phyloP scores from a whole-genome alignment of 2,888 invertebrate species.

The Noctuana brunneofusca region DNA sequence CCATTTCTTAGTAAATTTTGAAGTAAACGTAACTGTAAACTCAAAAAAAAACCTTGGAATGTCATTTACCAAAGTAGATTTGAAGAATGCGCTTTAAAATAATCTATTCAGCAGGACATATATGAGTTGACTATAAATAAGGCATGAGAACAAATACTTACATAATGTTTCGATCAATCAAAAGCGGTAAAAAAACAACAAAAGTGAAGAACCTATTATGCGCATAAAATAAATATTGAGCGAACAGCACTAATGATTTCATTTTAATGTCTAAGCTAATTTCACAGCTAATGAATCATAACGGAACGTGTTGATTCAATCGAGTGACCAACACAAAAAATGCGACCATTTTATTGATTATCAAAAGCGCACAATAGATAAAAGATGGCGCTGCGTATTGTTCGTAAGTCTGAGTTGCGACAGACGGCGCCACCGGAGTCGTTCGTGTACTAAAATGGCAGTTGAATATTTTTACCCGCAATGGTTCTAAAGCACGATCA shows the following conservation, averaged over 20 bases:
- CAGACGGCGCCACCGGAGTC: conserved; percentile 81
- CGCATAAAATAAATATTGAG: conserved; percentile 29
- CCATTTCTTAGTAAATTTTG: too few relatives aligned
- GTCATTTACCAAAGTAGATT: too few relatives aligned
- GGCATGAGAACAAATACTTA: not conserved
- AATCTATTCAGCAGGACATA: too few relatives aligned
- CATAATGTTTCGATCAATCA: conserved; percentile 21
- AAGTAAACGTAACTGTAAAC: too few relatives aligned
- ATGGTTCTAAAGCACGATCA: conserved; percentile 44
- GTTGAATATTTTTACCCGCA: conserved; percentile 79
- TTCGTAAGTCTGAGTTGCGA: conserved; percentile 70
- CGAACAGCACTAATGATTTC: conserved; percentile 36
- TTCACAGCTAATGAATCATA: conserved; percentile 40
- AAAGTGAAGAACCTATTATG: conserved; percentile 21
- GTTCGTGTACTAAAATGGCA: conserved; percentile 80
- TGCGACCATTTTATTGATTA: conserved; percentile 70
- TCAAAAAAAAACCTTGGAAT: too few relatives aligned
- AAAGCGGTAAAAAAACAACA: conserved; percentile 31
- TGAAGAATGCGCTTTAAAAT: too few relatives aligned
- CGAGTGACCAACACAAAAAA: conserved; percentile 38
- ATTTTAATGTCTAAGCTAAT: conserved; percentile 39
- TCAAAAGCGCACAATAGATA: conserved; percentile 76
- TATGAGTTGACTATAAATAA: too few relatives aligned
- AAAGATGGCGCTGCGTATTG: conserved; percentile 80
- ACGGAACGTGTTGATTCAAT: conserved; percentile 38